Conservation (phyloP, 2,113 vertebrate species). For the Suricata suricatta region DNA sequence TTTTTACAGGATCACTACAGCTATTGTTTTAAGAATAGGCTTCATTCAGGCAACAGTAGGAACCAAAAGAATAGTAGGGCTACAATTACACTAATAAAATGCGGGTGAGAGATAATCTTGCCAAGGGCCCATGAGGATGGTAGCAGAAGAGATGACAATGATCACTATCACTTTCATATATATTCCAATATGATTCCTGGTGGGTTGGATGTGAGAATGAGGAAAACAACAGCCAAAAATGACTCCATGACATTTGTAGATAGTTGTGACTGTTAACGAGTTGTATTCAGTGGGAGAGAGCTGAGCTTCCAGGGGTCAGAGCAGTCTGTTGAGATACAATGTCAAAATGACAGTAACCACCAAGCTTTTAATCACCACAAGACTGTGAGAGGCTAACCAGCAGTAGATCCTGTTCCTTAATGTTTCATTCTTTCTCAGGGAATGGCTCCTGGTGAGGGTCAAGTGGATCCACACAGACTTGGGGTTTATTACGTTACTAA, state of each 20-base stretch:
- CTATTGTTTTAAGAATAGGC: not conserved
- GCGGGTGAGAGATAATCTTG: not conserved
- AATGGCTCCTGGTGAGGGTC: not conserved
- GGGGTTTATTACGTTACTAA: not conserved
- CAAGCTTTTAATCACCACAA: not conserved
- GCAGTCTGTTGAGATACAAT: not conserved
- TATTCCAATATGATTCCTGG: not conserved
- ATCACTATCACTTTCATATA: not conserved
- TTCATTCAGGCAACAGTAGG: not conserved
- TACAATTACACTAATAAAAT: not conserved
- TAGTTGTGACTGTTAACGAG: not conserved
- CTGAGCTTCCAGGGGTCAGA: not conserved
- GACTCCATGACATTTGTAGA: fast-evolving
- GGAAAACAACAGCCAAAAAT: not conserved
- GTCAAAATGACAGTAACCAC: not conserved
- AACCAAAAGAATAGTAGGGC: fast-evolving
- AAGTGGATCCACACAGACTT: not conserved
- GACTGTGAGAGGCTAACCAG: not conserved
- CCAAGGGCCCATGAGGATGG: too few relatives aligned
- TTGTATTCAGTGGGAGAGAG: not conserved
- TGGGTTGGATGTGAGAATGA: not conserved
- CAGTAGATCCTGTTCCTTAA: not conserved
- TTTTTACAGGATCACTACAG: not conserved
- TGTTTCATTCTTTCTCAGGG: not conserved
- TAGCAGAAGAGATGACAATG: not conserved